phyloP scores from a whole-genome alignment of 1,140 invertebrate genomes.

The Laupala kohalensis region DNA sequence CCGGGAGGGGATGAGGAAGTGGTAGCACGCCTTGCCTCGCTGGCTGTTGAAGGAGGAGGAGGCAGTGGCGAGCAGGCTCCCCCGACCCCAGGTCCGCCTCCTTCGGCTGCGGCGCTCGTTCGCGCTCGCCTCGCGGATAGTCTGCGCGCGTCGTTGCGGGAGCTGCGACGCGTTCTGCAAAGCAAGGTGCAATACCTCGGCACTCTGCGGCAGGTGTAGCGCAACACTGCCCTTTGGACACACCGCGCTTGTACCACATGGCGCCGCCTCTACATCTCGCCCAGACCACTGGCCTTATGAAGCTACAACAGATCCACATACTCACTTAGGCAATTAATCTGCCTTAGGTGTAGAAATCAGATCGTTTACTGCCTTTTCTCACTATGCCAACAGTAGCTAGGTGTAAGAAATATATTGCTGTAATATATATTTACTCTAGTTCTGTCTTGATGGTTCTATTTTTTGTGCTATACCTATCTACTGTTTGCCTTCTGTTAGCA shows the following conservation, averaged over 20 bases:
- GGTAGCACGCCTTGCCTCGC: background rate
- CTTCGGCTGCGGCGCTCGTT: background rate
- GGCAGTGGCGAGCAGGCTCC: too few relatives aligned
- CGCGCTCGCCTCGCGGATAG: background rate
- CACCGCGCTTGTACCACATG: too few relatives aligned
- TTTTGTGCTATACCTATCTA: background rate
- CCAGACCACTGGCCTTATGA: too few relatives aligned
- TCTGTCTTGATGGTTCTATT: background rate
- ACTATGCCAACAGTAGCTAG: background rate
- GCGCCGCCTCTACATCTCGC: too few relatives aligned
- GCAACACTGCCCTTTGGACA: too few relatives aligned
- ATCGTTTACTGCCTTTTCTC: background rate
- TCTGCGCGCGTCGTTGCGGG: background rate
- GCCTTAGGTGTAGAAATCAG: background rate
- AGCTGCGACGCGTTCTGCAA: slow-evolving; percentile 7
- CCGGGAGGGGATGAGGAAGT: too few relatives aligned
- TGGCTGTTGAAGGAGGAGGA: background rate
- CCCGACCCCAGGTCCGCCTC: background rate
- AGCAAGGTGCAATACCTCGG: slow-evolving; percentile 6
- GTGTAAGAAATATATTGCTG: background rate
- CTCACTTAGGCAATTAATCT: too few relatives aligned
- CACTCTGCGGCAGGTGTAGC: background rate
- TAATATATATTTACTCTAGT: background rate
- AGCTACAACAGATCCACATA: too few relatives aligned
- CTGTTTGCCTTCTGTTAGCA: background rate